Base-by-base conservation (phyloP, 1,140 invertebrate species). In the Caenorhabditis latens region DNA sequence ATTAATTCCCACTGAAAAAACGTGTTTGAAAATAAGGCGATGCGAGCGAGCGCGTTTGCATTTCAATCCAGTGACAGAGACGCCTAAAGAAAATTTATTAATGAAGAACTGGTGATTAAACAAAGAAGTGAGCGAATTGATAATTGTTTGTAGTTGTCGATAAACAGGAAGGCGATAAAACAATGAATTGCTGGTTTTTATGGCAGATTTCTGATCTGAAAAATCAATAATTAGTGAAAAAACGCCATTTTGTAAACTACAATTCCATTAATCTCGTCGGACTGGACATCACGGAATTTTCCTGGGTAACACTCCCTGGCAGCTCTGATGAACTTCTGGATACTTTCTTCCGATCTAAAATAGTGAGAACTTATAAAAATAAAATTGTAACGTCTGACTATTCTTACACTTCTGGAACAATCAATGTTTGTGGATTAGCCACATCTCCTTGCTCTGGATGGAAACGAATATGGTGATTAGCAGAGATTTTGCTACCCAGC, bases 301-400 rank as follows among this genome's bases (percentile, higher is more conserved):
- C 46, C 65, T 11, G 65, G 65, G 40, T 43, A 71, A 43, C 65
- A 71, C 4, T 43, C 7, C 0, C 3, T 43, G 5, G 65, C 65
- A 46, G 19, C 42, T 16, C 19, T 71, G 4, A 71, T 71, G 16
- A 71, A 71, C 19, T 46, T 71, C 2, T 16, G 42, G 42, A 71
- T 40, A 46, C 46, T 40, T 14, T 71, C 65, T 19, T 71, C 65
- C 40, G 65, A 71, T 43, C 65, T 71, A 40, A 43, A 71, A 43
- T 43, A 7, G 16, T n/a, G 8, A 32, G 11, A 11, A 71, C 32
- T 21, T 4, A 1, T 43, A 0, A 24, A 71, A 19, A 43, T 5
- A 71, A 32, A 13, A n/a, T 5, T n/a, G 5, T 1, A 63, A 32
- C 11, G 43, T 9, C 11, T 19, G 46, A 71, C 32, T 32, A 32